Conservation (phyloP, 2,888 invertebrate species). For the Schrankia costaestrigalis region DNA sequence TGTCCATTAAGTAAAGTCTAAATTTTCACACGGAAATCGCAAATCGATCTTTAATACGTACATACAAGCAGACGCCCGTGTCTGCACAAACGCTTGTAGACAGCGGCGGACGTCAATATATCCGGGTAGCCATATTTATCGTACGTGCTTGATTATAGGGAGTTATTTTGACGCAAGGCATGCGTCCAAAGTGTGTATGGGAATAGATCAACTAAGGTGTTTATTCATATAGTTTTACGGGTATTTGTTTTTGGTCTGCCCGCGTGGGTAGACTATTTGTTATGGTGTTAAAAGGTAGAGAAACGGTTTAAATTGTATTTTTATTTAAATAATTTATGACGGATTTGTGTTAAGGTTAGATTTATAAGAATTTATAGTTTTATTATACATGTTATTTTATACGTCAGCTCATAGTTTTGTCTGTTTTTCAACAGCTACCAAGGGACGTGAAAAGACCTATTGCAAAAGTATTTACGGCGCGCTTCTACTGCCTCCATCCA, state of each 20-base stretch:
- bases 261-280: background rate
- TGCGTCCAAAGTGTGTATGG: constrained; percentile 7
- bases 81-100: constrained; percentile 10
- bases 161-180: constrained; percentile 24
- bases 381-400: no score
- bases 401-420: no score
- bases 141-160: constrained; percentile 17
- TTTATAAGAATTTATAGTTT: no score
- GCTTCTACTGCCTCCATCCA: no score
- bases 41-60: constrained; percentile 5
- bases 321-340: no score
- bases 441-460: no score
- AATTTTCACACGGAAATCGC: constrained; percentile 6
- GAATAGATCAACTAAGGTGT: constrained; percentile 8
- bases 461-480: no score
- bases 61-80: constrained; percentile 11
- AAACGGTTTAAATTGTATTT: no score
- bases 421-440: no score
- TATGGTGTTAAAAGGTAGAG: constrained; percentile 3
- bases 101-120: constrained; percentile 23
- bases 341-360: no score
- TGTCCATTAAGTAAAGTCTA: background rate
- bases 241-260: constrained; percentile 3
- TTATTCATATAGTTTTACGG: constrained; percentile 3
- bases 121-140: constrained; percentile 29